A percentile compares a stretch with the other conserved stretches of the same genome.
Evolutionary conservation across 2,113 vertebrate genomes (phyloP).

Genomic region (Calyptomena viridis): DNA sequence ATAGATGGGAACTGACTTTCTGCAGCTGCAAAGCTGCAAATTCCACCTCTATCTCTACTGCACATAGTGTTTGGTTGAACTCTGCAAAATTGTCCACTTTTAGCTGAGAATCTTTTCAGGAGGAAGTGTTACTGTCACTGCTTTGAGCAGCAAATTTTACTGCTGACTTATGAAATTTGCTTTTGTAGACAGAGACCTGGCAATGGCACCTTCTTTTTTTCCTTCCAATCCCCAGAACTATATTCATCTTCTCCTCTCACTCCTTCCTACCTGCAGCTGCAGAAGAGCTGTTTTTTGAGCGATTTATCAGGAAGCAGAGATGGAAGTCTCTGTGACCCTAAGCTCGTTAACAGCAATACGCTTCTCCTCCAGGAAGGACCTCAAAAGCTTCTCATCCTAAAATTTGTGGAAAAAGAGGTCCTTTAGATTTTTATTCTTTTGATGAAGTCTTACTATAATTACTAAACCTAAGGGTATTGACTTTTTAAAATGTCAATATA

Average conservation of each 20-base stretch:
- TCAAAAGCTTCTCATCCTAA: neutral
- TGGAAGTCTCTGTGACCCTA: neutral
- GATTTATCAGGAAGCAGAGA: neutral
- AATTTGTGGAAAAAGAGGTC: neutral
- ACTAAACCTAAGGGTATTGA: neutral
- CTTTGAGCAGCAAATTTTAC: neutral
- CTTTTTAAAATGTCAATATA: neutral
- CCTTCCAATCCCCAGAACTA: neutral
- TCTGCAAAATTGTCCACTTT: neutral
- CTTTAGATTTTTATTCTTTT: neutral
- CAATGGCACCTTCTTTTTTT: neutral
- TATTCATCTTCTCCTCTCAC: neutral
- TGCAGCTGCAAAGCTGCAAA: neutral
- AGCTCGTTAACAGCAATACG: neutral
- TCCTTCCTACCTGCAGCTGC: neutral
- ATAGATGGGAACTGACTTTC: neutral
- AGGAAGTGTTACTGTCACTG: neutral
- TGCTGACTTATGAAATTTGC: neutral
- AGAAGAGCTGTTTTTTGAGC: neutral
- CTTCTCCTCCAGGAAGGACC: neutral
- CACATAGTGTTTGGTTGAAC: neutral
- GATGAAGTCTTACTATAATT: neutral
- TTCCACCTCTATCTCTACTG: neutral
- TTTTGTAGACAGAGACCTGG: neutral
- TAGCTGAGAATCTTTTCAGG: neutral